Percentiles rank a stretch among this genome's conserved stretches.
These are phyloP conservation scores for Copidosoma aretas DNA, from an alignment of 2,888 invertebrate genomes.

Conservation along the genomic window DNA sequence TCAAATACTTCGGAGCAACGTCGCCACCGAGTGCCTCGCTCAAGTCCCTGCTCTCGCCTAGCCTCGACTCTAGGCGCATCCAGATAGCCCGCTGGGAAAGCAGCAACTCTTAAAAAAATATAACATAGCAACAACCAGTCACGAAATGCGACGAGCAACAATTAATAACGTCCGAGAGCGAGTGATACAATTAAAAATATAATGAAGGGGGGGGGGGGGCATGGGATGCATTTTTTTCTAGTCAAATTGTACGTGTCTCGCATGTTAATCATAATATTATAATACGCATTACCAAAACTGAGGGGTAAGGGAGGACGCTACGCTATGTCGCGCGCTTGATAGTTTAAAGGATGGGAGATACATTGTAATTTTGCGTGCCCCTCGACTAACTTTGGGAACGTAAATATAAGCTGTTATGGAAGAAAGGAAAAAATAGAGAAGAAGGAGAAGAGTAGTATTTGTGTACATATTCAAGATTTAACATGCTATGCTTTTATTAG, in stretches of 20 bases:
- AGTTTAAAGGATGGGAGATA: too few species aligned
- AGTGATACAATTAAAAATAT: too few species aligned
- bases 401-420: too few species aligned
- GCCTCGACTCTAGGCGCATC: conserved; percentile 64
- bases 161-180: neutral
- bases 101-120: conserved; percentile 44
- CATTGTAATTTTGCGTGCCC: too few species aligned
- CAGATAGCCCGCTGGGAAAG: conserved; percentile 61
- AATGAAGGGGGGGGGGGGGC: too few species aligned
- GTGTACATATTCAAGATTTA: conserved; percentile 34
- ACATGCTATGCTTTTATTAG: conserved; percentile 23
- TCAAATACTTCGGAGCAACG: conserved; percentile 64
- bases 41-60: conserved; percentile 67
- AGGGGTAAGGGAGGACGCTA: too few species aligned
- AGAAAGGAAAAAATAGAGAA: too few species aligned
- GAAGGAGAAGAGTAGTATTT: conserved; percentile 9
- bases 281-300: neutral
- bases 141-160: neutral
- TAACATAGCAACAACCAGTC: neutral
- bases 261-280: conserved; percentile 2
- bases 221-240: too few species aligned
- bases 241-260: too few species aligned
- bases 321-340: too few species aligned
- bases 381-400: too few species aligned
- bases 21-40: conserved; percentile 66